These are phyloP conservation scores for Phalacrocorax carbo DNA, from an alignment of 2,113 vertebrate genomes.

Conservation along the genomic window DNA sequence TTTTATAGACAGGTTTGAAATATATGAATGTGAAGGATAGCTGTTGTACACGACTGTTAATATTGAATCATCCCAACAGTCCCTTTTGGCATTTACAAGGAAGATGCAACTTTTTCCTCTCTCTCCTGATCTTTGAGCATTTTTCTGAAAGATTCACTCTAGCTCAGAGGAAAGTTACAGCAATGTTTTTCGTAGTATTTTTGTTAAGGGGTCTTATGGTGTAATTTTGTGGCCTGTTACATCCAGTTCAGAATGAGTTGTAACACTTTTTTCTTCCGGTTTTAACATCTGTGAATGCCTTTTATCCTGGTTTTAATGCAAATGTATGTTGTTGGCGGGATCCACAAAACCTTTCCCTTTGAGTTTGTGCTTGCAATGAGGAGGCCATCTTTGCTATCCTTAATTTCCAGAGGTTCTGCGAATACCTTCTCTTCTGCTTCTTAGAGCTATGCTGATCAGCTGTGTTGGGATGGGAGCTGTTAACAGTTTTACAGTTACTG, in stretches of 20 bases:
- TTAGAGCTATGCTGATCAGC: neutral
- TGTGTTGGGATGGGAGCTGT: neutral
- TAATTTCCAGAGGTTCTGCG: neutral
- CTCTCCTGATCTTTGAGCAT: neutral
- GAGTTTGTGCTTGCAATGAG: neutral
- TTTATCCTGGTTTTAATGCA: neutral
- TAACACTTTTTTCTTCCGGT: neutral
- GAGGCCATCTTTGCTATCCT: neutral
- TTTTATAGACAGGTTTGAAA: neutral
- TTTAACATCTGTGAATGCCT: neutral
- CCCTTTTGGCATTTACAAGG: neutral
- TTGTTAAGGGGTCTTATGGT: neutral
- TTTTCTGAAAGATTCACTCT: neutral
- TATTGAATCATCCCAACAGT: neutral
- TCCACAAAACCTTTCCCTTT: neutral
- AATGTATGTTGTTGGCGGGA: neutral
- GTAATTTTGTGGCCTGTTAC: neutral
- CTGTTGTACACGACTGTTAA: rapidly evolving
- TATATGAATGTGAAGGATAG: neutral
- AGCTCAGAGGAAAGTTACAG: neutral
- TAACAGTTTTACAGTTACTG: neutral
- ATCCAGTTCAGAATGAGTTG: neutral
- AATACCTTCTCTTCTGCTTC: neutral
- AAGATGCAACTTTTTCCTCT: neutral
- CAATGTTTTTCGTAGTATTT: neutral